These are phyloP conservation scores for Tangara arthus DNA, from an alignment of 2,797 vertebrate species.

Conservation along the genomic window DNA sequence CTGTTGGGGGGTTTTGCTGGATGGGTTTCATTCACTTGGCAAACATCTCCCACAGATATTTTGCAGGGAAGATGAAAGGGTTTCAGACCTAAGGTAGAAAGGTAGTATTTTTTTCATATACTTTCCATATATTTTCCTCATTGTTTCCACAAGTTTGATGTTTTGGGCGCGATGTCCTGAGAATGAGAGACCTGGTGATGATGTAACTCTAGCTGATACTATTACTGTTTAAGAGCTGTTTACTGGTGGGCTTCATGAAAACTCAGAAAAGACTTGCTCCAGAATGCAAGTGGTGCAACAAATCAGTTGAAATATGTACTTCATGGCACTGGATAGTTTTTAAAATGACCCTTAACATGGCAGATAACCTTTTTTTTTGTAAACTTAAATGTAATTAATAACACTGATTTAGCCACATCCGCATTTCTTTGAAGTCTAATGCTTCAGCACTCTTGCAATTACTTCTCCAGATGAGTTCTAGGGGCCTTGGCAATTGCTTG, in stretches of 20 bases:
- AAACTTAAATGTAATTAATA: slow-evolving; percentile 38
- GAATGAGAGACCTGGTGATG: not conserved
- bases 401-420: not conserved
- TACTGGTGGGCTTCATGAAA: not conserved
- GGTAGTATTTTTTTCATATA: not conserved
- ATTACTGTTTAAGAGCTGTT: not conserved
- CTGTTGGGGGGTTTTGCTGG: not conserved
- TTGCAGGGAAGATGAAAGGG: not conserved
- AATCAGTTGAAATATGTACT: not conserved
- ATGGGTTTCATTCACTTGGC: not conserved
- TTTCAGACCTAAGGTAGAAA: not conserved
- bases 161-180: not conserved
- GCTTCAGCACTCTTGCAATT: slow-evolving; percentile 10
- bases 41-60: not conserved
- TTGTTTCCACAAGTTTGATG: not conserved
- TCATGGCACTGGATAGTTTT: not conserved
- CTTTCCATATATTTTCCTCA: fast-evolving
- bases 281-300: not conserved
- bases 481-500: not conserved
- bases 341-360: not conserved
- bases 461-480: slow-evolving; percentile 14
- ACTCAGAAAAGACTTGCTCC: not conserved
- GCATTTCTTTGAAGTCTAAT: not conserved
- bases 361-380: not conserved
- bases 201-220: not conserved